Evolutionary conservation across 2,113 vertebrate genomes (phyloP).

Genomic region (Cisticola juncidis): DNA sequence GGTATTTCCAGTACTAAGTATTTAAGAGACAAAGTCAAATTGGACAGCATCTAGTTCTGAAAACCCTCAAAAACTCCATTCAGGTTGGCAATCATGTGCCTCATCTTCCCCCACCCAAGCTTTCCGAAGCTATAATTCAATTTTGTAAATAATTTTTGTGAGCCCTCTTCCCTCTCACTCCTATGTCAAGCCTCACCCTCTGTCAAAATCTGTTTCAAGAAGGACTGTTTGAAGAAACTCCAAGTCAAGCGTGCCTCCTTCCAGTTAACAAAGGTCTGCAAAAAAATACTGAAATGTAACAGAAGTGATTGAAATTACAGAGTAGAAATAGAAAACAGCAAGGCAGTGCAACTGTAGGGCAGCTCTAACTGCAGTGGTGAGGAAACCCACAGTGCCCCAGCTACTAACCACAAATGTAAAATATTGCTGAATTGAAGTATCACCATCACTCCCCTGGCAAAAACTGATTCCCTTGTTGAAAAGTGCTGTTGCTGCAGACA

Average conservation of each 20-base stretch:
- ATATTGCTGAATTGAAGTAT: neutral
- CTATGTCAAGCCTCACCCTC: constrained; percentile 75
- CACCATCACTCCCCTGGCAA: neutral
- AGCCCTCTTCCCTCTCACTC: neutral
- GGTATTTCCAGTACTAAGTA: neutral
- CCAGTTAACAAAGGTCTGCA: constrained; percentile 86
- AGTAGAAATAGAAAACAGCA: neutral
- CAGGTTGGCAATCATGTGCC: neutral
- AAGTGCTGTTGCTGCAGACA: neutral
- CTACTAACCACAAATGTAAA: neutral
- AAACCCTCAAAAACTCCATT: neutral
- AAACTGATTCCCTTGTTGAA: neutral
- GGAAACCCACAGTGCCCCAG: neutral
- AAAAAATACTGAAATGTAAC: neutral
- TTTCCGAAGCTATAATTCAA: neutral
- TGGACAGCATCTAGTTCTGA: neutral
- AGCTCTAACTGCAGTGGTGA: neutral
- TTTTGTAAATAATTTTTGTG: neutral
- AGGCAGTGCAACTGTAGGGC: neutral
- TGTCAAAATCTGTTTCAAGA: constrained; percentile 96
- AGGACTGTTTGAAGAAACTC: constrained; percentile 98
- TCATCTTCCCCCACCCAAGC: neutral
- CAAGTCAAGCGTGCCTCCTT: constrained; percentile 87
- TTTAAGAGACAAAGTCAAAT: neutral
- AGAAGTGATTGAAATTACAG: fast-evolving